phyloP scores from a whole-genome alignment of 2,888 invertebrate genomes.

The Germaria angustata region DNA sequence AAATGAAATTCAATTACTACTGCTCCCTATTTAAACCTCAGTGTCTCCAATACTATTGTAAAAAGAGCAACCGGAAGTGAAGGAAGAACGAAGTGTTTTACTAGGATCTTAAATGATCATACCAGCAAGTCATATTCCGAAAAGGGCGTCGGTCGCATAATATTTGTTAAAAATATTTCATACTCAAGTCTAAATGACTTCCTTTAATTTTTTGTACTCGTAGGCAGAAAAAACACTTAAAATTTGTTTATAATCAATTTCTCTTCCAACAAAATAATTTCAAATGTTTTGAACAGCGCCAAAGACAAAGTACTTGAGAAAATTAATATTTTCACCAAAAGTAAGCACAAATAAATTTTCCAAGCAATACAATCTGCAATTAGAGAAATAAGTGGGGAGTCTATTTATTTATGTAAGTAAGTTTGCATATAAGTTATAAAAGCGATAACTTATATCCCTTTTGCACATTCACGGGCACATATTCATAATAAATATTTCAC shows the following conservation, averaged over 20 bases:
- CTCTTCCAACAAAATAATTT: conserved; percentile 11
- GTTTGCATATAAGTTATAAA: conserved; percentile 26
- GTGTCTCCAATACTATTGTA: no score
- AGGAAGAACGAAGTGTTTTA: no score
- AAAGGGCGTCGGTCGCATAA: no score
- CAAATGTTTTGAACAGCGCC: conserved; percentile 11
- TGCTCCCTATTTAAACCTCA: no score
- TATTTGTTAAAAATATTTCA: neutral
- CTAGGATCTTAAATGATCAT: no score
- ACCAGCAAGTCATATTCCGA: no score
- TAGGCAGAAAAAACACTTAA: conserved; percentile 27
- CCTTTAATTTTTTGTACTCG: neutral
- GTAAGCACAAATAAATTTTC: conserved; percentile 59
- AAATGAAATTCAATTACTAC: no score
- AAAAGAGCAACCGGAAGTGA: no score
- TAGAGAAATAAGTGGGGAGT: conserved; percentile 43
- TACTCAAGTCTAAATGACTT: neutral
- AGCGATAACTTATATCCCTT: conserved; percentile 59
- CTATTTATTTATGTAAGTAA: neutral
- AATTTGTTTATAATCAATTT: conserved; percentile 34
- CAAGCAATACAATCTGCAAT: conserved; percentile 59
- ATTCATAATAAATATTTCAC: conserved; percentile 57
- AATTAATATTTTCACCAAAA: conserved; percentile 63
- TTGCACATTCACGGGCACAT: conserved; percentile 24
- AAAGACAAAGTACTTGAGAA: conserved; percentile 61